Base-by-base conservation (phyloP, 2,113 vertebrate genomes). In the Notarius lentiginosus region DNA sequence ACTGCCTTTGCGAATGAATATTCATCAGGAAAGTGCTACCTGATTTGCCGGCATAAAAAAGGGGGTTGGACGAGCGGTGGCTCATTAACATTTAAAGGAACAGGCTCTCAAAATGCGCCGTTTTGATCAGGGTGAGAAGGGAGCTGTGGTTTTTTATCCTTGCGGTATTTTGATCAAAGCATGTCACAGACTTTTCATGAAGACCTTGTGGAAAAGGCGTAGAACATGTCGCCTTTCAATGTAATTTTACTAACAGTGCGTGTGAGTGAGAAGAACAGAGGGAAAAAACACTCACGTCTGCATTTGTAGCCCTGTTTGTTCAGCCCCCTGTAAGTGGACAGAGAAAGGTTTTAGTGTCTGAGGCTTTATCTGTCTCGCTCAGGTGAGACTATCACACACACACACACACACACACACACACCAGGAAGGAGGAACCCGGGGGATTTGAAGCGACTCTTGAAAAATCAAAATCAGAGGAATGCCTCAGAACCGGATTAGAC, bases 261-360 rank as follows among this genome's bases (percentile, higher is more conserved):
- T 72, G 68, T 7, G 22, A 10, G 65, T 15, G 65, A 22, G 27
- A 30, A 27, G 7, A 22, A 22, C 12, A 53, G 7, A 55, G 11
- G 55, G 8, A 55, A 51, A 27, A 87, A 65, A 87, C 34, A 99
- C 98, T 98, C 95, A 99, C 98, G 97, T 92, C 97, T 97, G 94
- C 98, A 99, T 92, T 99, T 99, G 92, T 99, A 99, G 90, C 98
- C 98, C 93, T 98, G 98, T 90, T 99, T 98, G 95, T 99, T 99
- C 91, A 99, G 97, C 34, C 98, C 97, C 97, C 97, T 99, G 93
- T 90, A 91, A 92, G 90, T 91, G 79, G 90, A 91, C 93, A 89
- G 73, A 34, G 90, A 82, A 89, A 27, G 89, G 8, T 87, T 53
- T 24, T 41, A 20, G 76, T 9, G 65, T 6, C 85, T 60, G 60